Evolutionary conservation across 1,140 invertebrate genomes (phyloP).

Genomic region (Eufriesea mexicana): DNA sequence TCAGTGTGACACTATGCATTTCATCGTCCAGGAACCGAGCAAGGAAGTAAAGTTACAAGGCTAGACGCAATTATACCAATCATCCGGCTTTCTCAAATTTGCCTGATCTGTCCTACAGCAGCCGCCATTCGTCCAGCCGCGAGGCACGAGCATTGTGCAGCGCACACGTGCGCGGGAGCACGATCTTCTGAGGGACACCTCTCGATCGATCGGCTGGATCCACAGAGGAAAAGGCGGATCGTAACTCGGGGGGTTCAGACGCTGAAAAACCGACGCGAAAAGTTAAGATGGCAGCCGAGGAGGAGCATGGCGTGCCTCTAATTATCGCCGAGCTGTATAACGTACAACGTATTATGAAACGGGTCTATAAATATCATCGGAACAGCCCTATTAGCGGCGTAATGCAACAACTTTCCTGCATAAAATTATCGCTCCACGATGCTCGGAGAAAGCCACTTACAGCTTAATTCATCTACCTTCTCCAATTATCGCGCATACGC

Average conservation of each 20-base stretch:
- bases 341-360: constrained; percentile 35
- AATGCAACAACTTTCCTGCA: constrained; percentile 43
- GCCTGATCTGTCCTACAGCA: too few species aligned
- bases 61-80: constrained; percentile 8
- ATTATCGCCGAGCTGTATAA: constrained; percentile 5
- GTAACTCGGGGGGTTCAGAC: not conserved
- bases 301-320: not conserved
- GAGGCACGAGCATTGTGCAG: constrained; percentile 14
- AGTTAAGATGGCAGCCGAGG: not conserved
- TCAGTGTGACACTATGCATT: too few species aligned
- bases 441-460: constrained; percentile 42
- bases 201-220: not conserved
- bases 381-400: constrained; percentile 45
- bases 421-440: constrained; percentile 24
- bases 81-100: constrained; percentile 39
- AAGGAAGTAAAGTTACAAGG: constrained; percentile 4
- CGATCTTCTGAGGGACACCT: not conserved
- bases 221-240: not conserved
- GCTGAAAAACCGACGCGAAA: constrained; percentile 26
- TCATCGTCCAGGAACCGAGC: not conserved
- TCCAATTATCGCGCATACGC: constrained; percentile 10
- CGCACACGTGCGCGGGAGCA: not conserved
- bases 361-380: constrained; percentile 41
- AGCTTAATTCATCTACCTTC: constrained; percentile 43
- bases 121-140: constrained; percentile 1